Conservation (phyloP, 2,888 invertebrate genomes). For the Odontothrips loti region DNA sequence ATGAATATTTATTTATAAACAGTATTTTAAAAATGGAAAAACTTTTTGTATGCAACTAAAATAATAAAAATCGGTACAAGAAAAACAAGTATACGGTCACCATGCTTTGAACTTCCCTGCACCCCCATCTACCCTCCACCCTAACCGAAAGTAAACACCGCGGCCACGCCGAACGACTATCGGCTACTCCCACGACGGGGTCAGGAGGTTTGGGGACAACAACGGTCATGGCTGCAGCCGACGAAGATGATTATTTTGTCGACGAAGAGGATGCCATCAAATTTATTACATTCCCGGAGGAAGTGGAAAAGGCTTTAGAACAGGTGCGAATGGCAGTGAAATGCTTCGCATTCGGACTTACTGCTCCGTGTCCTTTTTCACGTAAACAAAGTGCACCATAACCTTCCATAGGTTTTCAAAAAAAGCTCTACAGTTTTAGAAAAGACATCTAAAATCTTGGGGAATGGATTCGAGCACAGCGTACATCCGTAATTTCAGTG, state of each 20-base stretch:
- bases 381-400: slow-evolving; percentile 7
- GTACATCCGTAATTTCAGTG: no score
- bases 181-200: no score
- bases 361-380: not conserved
- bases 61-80: not conserved
- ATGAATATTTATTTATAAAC: not conserved
- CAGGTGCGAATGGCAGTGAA: slow-evolving; percentile 51
- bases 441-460: not conserved
- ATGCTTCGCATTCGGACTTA: not conserved
- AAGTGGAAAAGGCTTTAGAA: slow-evolving; percentile 86
- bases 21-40: not conserved
- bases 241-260: slow-evolving; percentile 45
- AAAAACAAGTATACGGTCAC: no score
- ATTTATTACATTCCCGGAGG: slow-evolving; percentile 65
- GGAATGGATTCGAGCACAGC: no score
- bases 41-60: not conserved
- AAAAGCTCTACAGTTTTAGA: slow-evolving; percentile 31
- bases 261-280: slow-evolving; percentile 52
- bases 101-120: no score
- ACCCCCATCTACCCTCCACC: no score
- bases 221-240: slow-evolving; percentile 33
- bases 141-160: no score
- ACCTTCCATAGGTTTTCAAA: slow-evolving; percentile 29
- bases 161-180: no score
- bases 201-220: no score